Conservation (phyloP, 2,888 invertebrate species). For the Latheticus oryzae region DNA sequence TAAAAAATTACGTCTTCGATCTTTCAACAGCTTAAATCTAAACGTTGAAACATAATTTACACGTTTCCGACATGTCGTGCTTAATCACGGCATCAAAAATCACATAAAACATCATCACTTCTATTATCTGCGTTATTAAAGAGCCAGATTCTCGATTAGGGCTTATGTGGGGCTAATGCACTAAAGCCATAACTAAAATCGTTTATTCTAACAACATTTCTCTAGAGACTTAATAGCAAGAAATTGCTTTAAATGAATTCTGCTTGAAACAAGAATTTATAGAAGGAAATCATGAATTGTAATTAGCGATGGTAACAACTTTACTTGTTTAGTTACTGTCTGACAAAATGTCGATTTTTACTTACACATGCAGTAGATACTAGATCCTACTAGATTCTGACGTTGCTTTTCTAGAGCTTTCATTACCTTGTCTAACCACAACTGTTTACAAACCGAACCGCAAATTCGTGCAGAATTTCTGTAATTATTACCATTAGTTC, state of each 20-base stretch:
- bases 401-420: conserved; percentile 33
- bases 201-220: conserved; percentile 27
- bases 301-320: no score
- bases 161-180: conserved; percentile 16
- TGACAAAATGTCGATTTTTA: no score
- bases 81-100: not conserved
- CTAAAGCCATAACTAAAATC: conserved; percentile 19
- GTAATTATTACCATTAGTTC: conserved; percentile 35
- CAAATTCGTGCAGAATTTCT: conserved; percentile 33
- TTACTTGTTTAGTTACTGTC: no score
- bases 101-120: not conserved
- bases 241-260: conserved; percentile 25
- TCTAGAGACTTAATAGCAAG: conserved; percentile 10
- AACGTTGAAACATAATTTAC: no score
- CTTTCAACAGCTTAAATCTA: not conserved
- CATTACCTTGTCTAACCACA: conserved; percentile 30
- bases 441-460: conserved; percentile 36
- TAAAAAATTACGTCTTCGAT: conserved; percentile 18
- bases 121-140: conserved; percentile 2
- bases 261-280: no score
- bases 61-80: no score
- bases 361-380: no score
- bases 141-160: conserved; percentile 18
- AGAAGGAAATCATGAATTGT: no score
- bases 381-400: no score